Percentiles rank a stretch among this genome's conserved stretches.
Evolutionary conservation across 1,140 invertebrate species (phyloP).

Genomic region (Oryzaephilus surinamensis): DNA sequence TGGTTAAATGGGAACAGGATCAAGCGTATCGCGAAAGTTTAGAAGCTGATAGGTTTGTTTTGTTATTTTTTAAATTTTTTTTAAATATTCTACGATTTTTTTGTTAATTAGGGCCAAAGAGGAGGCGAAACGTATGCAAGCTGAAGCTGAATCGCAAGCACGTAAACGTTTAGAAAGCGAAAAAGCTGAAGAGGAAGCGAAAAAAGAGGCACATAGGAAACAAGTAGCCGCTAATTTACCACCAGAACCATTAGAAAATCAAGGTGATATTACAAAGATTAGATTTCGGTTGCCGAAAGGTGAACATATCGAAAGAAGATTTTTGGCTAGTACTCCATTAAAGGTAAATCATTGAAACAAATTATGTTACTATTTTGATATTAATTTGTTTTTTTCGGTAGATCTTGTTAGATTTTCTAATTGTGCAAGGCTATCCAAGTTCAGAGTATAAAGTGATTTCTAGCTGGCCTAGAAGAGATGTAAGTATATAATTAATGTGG

Average conservation of each 20-base stretch:
- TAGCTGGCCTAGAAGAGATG: constrained; percentile 86
- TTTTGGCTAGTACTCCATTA: constrained; percentile 54
- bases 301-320: constrained; percentile 61
- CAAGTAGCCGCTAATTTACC: constrained; percentile 52
- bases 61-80: neutral
- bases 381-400: constrained; percentile 32
- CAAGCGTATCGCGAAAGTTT: constrained; percentile 84
- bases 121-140: constrained; percentile 65
- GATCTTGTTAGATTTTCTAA: constrained; percentile 74
- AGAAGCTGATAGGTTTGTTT: constrained; percentile 66
- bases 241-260: constrained; percentile 43
- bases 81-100: constrained; percentile 2
- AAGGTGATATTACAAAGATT: constrained; percentile 56
- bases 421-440: constrained; percentile 73
- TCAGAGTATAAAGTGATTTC: constrained; percentile 85
- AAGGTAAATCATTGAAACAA: constrained; percentile 35
- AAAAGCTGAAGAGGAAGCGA: constrained; percentile 54
- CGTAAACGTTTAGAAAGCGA: constrained; percentile 58
- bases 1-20: constrained; percentile 88
- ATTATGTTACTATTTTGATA: constrained; percentile 3
- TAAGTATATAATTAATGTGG: constrained; percentile 42
- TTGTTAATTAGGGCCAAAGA: constrained; percentile 62
- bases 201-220: constrained; percentile 52
- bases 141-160: constrained; percentile 53
- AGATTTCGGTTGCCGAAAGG: constrained; percentile 68